Percentiles rank a stretch among this genome's conserved stretches.
Conservation (phyloP, 2,113 vertebrate species). For the Cynopterus brachyotis region DNA sequence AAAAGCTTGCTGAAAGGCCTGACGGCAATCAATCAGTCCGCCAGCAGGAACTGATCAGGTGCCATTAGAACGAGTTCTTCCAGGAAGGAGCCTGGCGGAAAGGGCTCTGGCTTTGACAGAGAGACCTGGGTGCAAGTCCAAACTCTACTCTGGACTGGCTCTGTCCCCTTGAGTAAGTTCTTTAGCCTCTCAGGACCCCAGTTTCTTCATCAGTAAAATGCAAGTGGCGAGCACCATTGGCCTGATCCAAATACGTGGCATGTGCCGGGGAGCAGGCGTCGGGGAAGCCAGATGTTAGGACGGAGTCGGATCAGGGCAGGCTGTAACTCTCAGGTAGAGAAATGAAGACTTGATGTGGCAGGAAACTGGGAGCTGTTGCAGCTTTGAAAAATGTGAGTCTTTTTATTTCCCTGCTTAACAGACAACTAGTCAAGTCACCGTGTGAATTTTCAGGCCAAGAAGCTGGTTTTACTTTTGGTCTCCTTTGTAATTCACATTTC, state of each 20-base stretch:
- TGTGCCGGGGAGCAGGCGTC: fast-evolving
- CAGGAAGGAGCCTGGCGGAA: background rate
- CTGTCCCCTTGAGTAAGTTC: background rate
- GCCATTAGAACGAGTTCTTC: background rate
- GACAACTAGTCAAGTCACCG: background rate
- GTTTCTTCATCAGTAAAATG: background rate
- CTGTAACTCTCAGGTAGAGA: background rate
- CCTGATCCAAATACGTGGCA: fast-evolving
- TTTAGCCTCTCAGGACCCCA: background rate
- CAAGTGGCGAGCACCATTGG: background rate
- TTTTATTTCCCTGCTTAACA: background rate
- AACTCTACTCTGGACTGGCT: background rate
- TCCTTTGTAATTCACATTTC: background rate
- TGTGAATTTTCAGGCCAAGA: background rate
- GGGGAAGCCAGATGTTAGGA: fast-evolving
- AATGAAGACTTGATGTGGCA: no score
- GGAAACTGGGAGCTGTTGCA: background rate
- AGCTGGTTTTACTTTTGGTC: background rate
- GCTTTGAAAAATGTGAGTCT: background rate
- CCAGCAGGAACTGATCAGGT: background rate
- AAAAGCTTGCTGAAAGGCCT: background rate
- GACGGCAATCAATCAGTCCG: background rate
- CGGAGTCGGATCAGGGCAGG: fast-evolving
- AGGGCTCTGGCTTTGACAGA: background rate
- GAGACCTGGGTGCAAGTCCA: background rate